Conservation (phyloP, 2,888 invertebrate species). For the Malacosoma neustria region DNA sequence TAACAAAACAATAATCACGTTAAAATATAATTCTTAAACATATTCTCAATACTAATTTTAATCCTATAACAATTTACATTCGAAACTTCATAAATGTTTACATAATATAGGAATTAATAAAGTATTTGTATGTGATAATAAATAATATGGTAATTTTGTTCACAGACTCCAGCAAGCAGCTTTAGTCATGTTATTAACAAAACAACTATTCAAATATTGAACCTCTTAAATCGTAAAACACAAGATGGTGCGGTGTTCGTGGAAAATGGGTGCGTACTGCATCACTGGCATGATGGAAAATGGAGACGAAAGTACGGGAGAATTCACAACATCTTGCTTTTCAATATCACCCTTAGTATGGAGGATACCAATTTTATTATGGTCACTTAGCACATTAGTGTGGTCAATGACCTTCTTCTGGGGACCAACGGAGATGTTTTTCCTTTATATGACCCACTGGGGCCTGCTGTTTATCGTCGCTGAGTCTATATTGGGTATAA, state of each 20-base stretch:
- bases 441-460: conserved; percentile 75
- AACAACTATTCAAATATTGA: neutral
- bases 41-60: too few species aligned
- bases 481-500: conserved; percentile 49
- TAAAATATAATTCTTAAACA: too few species aligned
- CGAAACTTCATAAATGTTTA: too few species aligned
- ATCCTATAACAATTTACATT: too few species aligned
- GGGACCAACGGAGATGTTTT: conserved; percentile 57
- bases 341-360: conserved; percentile 49
- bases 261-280: conserved; percentile 37
- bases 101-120: too few species aligned
- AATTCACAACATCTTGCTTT: conserved; percentile 41
- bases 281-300: conserved; percentile 37
- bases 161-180: neutral
- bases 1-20: too few species aligned
- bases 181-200: neutral
- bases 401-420: conserved; percentile 51
- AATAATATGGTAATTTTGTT: neutral
- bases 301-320: conserved; percentile 34
- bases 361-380: conserved; percentile 53
- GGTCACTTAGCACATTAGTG: conserved; percentile 36
- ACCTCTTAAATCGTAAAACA: neutral
- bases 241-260: conserved; percentile 33
- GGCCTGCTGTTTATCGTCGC: conserved; percentile 54
- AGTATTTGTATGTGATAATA: too few species aligned